Base-by-base conservation (phyloP, 2,113 vertebrate species). In the Empidonax alnorum region DNA sequence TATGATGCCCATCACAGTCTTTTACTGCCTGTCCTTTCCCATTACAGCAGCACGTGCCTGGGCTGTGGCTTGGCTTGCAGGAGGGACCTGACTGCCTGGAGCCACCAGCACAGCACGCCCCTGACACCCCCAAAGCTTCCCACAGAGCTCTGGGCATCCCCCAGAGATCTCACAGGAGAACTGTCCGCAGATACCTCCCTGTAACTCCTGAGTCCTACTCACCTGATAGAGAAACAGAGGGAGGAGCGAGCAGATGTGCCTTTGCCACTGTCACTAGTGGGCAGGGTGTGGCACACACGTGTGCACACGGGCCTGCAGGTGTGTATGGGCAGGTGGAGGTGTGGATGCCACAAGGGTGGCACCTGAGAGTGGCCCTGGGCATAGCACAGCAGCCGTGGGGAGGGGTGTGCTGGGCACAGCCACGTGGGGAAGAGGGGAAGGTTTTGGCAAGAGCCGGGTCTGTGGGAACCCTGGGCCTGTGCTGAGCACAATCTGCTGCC, bases 1-100 rank as follows among this genome's bases (percentile, higher is more conserved):
- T 96, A 95, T 96, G 95, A 87, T 91, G 55, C 72, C 39, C 81
- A 96, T 92, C 95, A 85, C 71, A 61, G 89, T 16, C 81, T 90
- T 95, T 96, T 89, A 87, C 75, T 89, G 92, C 86, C 87, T 86
- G 77, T 92, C 90, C 90, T 90, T 79, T 79, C 6, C 4, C 53
- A 91, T 93, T 78, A 92, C 0, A 1, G 52, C 65, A 6, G 7
- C 22, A 24, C 1, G 1, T 62, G 84, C 53, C 66, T 53, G 5
- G 22, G 41, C 55, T 56, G 59, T 0, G 11, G 22, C 4, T 21
- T 3, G 6, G 47, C 28, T 30, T 50, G 42, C 55, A 5, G 0
- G 2, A 33, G 53, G 9, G 28, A 7, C 12, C 23, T 31, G 66
- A 25, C 28, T 72, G 44, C 56, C 56, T 31, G 73, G 30, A 67